Base-by-base conservation (phyloP, 2,797 vertebrate genomes). In the Cirrhinus molitorella region DNA sequence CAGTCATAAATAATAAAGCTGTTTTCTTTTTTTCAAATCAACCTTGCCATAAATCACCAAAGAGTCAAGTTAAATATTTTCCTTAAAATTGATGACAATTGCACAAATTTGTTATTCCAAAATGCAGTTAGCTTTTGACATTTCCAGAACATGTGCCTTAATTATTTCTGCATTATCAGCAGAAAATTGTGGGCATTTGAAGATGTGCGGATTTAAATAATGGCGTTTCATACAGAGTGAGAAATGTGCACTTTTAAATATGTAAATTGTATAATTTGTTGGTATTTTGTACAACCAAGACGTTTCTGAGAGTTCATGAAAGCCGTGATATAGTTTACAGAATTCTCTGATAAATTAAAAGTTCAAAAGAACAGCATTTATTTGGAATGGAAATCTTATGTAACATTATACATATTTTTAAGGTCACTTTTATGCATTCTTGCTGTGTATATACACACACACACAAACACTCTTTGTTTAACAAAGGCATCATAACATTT, bases 161-260 rank as follows among this genome's bases (percentile, higher is more conserved):
- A 51, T 72, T 72, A 25, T 51, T 72, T 51, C 16, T 28, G 45
- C 45, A 31, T 51, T 28, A 49, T 72, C 70, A 72, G 45, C 23
- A 51, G 11, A 31, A 45, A 51, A 51, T 17, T 4, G 34, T 40
- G 17, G 65, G 19, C 9, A 13, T n/a, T 67, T 40, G 1, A 67
- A 68, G 5, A 68, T 68, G 37, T 68, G 37, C 45, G 49, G 6
- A 47, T 28, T 25, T 17, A 49, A 49, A 72, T 31, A 51, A 17
- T 51, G 70, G 1, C 16, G 31, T 72, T 31, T 51, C 25, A 11
- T 17, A 10, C 43, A 47, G 23, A 49, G 8, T 11, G 68, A 28
- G 23, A 21, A 5, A 6, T 28, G 67, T 47, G 43, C 67, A 47
- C 17, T 71, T 47, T 40, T n/a, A n/a, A 40, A 6, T 8, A 40